Base-by-base conservation (phyloP, 2,888 invertebrate genomes). In the Rambutsinella grinnellia region DNA sequence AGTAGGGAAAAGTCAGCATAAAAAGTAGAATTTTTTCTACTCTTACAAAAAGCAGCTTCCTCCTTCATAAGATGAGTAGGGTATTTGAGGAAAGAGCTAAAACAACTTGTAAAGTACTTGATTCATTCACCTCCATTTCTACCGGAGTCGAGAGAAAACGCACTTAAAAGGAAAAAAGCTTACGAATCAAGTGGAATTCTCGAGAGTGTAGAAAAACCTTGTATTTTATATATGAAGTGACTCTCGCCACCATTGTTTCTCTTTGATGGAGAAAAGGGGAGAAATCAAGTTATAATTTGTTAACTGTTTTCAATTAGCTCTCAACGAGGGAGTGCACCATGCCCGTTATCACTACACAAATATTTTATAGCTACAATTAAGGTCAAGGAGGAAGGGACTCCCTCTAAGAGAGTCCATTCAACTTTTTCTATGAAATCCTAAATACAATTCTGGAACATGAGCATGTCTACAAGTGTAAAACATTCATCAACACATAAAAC, bases 31-130 rank as follows among this genome's bases (percentile, higher is more conserved):
- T 13, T 36, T 36, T 13, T 36, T 36, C 36, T n/a, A 13, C 36
- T 13, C 36, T 13, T 13, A 36, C 36, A 36, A 36, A 36, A 36
- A 36, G 36, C 13, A 36, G 5, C n/a, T n/a, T 36, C 36, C 36
- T 36, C 36, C 36, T 36, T 36, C 13, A 8, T 36, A 36, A 8
- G 36, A 36, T 36, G 36, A 36, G 36, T 5, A 36, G 36, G 13
- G 36, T n/a, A n/a, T n/a, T n/a, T n/a, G n/a, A n/a, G 36, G n/a
- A 19, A 19, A 49, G 19, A 5, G 15, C 49, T 49, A 49, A 49
- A 49, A 49, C 49, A 49, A 49, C 49, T 49, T 19, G 49, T 49
- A 49, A 49, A 49, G 49, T 5, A 49, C 19, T 49, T 19, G n/a
- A 17, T 49, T 49, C 19, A 5, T 5, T 17, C 49, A 17, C 49